Evolutionary conservation across 2,113 vertebrate genomes (phyloP).

Genomic region (Tauraco erythrolophus): DNA sequence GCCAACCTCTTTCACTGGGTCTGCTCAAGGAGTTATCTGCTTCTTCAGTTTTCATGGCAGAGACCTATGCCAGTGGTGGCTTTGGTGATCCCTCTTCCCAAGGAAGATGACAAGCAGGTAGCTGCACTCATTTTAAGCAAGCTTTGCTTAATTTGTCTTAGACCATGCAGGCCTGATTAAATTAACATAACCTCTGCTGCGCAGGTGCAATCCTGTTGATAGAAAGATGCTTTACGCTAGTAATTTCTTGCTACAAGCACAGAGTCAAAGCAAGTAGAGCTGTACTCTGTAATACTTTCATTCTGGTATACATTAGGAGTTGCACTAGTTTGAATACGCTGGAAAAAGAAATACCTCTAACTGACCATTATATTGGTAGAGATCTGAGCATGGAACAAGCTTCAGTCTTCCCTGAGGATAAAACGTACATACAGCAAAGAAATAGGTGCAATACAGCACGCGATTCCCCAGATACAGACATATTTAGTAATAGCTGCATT

Average conservation of each 20-base stretch:
- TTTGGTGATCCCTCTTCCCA: background rate
- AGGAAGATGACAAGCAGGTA: background rate
- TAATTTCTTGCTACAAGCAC: background rate
- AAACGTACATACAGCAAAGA: background rate
- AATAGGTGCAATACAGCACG: background rate
- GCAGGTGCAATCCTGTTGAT: background rate
- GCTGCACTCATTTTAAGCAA: background rate
- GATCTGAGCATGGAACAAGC: background rate
- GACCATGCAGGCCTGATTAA: background rate
- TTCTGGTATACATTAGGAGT: background rate
- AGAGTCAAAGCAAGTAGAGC: background rate
- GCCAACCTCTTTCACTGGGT: background rate
- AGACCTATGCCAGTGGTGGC: background rate
- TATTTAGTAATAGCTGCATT: background rate
- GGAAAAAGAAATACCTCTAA: background rate
- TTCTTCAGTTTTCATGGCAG: background rate
- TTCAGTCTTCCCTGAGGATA: background rate
- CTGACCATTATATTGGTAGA: background rate
- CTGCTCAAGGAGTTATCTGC: background rate
- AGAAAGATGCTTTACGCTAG: background rate
- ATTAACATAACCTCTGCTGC: background rate
- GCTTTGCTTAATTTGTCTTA: background rate
- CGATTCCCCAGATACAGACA: background rate
- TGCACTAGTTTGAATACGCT: background rate
- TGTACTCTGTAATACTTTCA: background rate